These are phyloP conservation scores for Cichlasoma orientale DNA, from an alignment of 2,797 vertebrate species.

Conservation along the genomic window DNA sequence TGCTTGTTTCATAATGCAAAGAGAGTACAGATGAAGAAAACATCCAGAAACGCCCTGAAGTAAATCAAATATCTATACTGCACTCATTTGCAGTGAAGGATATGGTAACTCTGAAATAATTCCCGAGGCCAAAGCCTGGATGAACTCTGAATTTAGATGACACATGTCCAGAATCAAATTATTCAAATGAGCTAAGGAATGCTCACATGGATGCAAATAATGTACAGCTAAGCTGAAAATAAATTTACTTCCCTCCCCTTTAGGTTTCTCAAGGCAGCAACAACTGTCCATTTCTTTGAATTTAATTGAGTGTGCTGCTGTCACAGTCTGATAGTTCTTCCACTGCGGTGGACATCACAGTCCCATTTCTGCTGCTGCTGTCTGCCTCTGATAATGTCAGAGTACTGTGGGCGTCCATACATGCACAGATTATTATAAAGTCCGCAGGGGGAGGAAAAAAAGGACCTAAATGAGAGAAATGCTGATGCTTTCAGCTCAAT, in stretches of 20 bases:
- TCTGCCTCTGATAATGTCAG: slow-evolving; percentile 19
- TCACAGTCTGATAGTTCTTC: slow-evolving; percentile 54
- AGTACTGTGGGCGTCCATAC: background rate
- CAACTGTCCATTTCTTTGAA: slow-evolving; percentile 26
- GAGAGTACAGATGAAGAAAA: background rate
- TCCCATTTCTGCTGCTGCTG: slow-evolving; percentile 22
- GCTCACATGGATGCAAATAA: slow-evolving; percentile 44
- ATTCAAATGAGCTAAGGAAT: slow-evolving; percentile 45
- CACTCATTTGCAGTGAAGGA: slow-evolving; percentile 37
- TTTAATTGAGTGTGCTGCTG: slow-evolving; percentile 35
- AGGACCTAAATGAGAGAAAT: background rate
- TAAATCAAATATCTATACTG: slow-evolving; percentile 41
- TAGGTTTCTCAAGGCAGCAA: background rate
- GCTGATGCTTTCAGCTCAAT: background rate
- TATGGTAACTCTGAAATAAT: slow-evolving; percentile 39
- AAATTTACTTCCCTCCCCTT: background rate
- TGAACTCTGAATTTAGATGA: slow-evolving; percentile 42
- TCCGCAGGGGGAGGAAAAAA: background rate
- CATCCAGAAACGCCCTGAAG: slow-evolving; percentile 24
- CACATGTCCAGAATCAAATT: slow-evolving; percentile 50
- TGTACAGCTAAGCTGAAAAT: slow-evolving; percentile 17
- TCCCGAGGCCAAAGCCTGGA: slow-evolving; percentile 11
- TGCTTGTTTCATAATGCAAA: slow-evolving; percentile 24
- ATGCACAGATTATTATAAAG: background rate
- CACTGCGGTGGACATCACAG: slow-evolving; percentile 52